A percentile compares a stretch with the other conserved stretches of the same genome.
Evolutionary conservation across 2,888 invertebrate species (phyloP).

Genomic region (Abrostola tripartita): DNA sequence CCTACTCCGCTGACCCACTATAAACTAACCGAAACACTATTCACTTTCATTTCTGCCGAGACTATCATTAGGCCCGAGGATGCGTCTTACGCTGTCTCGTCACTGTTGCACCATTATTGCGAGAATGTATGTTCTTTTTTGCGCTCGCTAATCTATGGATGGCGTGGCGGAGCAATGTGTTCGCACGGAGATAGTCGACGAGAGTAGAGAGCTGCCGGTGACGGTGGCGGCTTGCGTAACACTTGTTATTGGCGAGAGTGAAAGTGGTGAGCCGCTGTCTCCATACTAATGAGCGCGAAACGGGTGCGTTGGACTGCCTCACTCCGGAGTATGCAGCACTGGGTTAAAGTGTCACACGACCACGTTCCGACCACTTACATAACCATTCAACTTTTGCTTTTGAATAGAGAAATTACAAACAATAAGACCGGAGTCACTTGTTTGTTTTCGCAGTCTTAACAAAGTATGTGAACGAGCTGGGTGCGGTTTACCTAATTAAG

Average conservation of each 20-base stretch:
- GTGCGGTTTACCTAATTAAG: constrained; percentile 31
- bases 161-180: constrained; percentile 44
- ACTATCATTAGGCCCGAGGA: constrained; percentile 82
- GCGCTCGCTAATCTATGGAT: constrained; percentile 44
- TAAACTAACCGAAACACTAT: constrained; percentile 81
- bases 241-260: constrained; percentile 85
- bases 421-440: constrained; percentile 30
- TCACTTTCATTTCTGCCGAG: constrained; percentile 85
- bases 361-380: constrained; percentile 75
- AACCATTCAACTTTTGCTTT: constrained; percentile 74
- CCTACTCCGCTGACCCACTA: constrained; percentile 88
- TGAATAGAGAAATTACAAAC: constrained; percentile 62
- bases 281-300: constrained; percentile 84
- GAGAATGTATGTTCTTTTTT: constrained; percentile 59
- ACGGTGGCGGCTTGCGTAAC: constrained; percentile 78
- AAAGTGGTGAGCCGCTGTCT: constrained; percentile 84
- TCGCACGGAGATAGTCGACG: constrained; percentile 68
- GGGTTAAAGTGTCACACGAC: constrained; percentile 81
- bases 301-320: constrained; percentile 74
- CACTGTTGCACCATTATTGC: constrained; percentile 71
- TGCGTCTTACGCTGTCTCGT: constrained; percentile 73
- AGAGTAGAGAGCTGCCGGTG: constrained; percentile 77
- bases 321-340: constrained; percentile 74
- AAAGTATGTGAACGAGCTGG: constrained; percentile 25
- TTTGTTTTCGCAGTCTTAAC: constrained; percentile 35